Evolutionary conservation across 92 coral and sea anemone species (phyloP), one percentile per base, ranked within the genome.

Genomic region (Palythoa grandis): DNA sequence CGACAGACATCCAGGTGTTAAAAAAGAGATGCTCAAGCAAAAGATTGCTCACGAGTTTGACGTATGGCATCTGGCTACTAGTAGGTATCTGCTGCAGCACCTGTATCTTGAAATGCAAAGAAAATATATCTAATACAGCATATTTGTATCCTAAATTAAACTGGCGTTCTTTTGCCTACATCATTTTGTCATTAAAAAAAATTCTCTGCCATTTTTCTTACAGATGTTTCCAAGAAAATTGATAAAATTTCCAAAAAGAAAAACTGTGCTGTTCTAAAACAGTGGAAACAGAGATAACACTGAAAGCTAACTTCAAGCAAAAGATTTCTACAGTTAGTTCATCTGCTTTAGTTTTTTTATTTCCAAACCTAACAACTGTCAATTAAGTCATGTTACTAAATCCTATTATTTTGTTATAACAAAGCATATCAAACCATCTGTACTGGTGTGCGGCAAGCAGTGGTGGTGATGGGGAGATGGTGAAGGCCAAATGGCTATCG

Each of bases 381-480:
- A 60, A 60, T 60, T 60, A 16, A 57, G 63, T 57, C 63, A 57
- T 57, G 63, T 9, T 57, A 57, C 63, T 16, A 15, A 60, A 60
- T 60, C n/a, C 6, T 60, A 16, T 16, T 60, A 60, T 60, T 60
- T 60, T 5, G 67, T 60, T 60, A 60, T 60, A 60, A 60, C 67
- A 20, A 69, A 88, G 88, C 60, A 88, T 84, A 15, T 88, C 76
- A 35, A 88, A 84, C n/a, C 88, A 84, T 50, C 50, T 84, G 4
- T 88, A 88, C 73, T 88, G 91, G 91, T 88, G 91, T 71, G 88
- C 88, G 22, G 88, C 91, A 23, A 88, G 87, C 67, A 88, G 88
- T 70, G 74, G 77, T 52, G 91, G 91, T 1, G 84, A 88, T 88
- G 88, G 88, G 6, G 43, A 88, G 53, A 82, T 61, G 82, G 91